phyloP scores from a whole-genome alignment of 1,140 invertebrate genomes.

The Oreohelix idahoensis region DNA sequence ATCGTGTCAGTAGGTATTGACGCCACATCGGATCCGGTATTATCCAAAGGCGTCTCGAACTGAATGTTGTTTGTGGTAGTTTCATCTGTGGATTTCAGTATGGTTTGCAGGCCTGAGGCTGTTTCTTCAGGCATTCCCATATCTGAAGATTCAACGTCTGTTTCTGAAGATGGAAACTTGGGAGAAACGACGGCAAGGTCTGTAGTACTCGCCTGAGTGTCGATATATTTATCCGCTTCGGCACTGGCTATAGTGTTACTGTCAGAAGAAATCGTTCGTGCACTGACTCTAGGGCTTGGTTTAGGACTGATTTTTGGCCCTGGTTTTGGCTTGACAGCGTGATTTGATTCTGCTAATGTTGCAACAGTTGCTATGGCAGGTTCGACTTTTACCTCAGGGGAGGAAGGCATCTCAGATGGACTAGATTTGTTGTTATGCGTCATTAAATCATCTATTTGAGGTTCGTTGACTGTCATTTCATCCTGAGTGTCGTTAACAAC shows the following conservation, averaged over 20 bases:
- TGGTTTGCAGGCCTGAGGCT: not conserved
- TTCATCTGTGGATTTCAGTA: not conserved
- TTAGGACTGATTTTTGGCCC: not conserved
- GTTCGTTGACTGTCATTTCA: too few species aligned
- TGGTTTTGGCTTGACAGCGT: not conserved
- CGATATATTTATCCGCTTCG: not conserved
- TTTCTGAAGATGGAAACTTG: not conserved
- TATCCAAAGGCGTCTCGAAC: not conserved
- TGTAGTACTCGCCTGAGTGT: not conserved
- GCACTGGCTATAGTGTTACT: not conserved
- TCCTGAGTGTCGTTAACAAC: not conserved
- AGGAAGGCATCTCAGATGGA: too few species aligned
- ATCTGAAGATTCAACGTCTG: not conserved
- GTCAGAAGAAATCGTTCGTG: not conserved
- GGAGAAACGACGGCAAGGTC: not conserved
- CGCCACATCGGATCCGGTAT: not conserved
- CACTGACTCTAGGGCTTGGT: not conserved
- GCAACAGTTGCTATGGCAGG: too few species aligned
- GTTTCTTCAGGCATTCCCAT: not conserved
- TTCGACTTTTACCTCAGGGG: too few species aligned
- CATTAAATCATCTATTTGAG: too few species aligned
- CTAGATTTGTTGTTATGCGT: too few species aligned
- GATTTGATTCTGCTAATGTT: too few species aligned
- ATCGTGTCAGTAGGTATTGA: not conserved
- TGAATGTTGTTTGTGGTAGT: not conserved